Conservation (phyloP, 2,888 invertebrate genomes). For the Timandra comae region DNA sequence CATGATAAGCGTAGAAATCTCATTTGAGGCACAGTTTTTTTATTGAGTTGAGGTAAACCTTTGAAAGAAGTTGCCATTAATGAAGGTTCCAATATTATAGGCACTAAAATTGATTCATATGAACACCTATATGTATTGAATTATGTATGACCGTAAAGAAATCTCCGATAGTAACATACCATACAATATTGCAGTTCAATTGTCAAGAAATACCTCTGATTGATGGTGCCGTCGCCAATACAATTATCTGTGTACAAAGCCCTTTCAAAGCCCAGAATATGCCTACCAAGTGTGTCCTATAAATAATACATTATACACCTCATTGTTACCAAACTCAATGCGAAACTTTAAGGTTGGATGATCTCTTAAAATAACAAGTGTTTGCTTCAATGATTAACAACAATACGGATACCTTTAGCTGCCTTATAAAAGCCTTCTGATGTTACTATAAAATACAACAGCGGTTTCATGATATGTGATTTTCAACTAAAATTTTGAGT, state of each 20-base stretch:
- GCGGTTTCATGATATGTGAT: conserved; percentile 1
- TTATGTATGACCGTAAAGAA: no score
- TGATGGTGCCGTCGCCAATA: conserved; percentile 52
- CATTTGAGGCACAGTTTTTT: no score
- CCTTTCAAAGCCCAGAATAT: conserved; percentile 50
- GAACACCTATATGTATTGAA: no score
- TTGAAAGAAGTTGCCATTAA: no score
- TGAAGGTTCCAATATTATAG: no score
- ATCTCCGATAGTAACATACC: conserved; percentile 14
- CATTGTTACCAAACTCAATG: conserved; percentile 62
- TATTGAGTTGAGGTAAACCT: no score
- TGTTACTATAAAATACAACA: conserved; percentile 28
- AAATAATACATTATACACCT: conserved; percentile 74
- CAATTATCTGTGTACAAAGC: conserved; percentile 43
- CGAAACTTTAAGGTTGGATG: conserved; percentile 72
- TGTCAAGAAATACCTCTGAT: conserved; percentile 54
- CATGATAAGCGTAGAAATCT: no score
- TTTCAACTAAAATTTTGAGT: conserved; percentile 16
- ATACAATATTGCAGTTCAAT: conserved; percentile 46
- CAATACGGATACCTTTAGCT: conserved; percentile 72
- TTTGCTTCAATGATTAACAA: conserved; percentile 77
- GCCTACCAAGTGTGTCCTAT: conserved; percentile 73
- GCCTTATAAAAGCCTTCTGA: conserved; percentile 65
- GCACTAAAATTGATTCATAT: no score
- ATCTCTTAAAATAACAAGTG: conserved; percentile 78